These are phyloP conservation scores for Drosophila bipectinata DNA, from an alignment of 1,140 invertebrate species.

Conservation along the genomic window DNA sequence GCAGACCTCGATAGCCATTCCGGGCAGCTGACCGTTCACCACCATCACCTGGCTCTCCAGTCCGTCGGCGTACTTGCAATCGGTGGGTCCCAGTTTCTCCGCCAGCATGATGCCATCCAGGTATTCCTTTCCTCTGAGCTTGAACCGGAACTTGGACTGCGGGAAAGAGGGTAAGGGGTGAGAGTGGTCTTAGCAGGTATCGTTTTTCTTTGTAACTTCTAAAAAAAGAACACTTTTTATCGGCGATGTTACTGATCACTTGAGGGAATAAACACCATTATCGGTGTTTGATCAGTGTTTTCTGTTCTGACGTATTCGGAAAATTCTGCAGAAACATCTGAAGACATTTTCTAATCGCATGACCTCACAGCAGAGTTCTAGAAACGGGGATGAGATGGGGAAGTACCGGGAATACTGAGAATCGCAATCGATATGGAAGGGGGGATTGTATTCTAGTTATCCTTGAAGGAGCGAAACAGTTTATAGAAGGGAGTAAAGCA, in stretches of 20 bases:
- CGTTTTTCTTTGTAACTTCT: not conserved
- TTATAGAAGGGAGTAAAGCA: not conserved
- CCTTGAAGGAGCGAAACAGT: too few species aligned
- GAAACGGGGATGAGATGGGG: not conserved
- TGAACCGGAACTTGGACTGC: constrained; percentile 64
- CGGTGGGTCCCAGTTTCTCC: constrained; percentile 40
- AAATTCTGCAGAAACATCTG: not conserved
- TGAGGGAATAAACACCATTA: not conserved
- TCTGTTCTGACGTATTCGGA: not conserved
- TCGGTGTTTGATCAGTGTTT: not conserved
- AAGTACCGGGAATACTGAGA: too few species aligned
- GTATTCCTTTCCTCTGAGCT: constrained; percentile 56
- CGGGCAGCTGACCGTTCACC: constrained; percentile 87
- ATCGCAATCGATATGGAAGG: not conserved
- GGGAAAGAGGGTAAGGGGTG: not conserved
- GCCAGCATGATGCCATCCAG: constrained; percentile 54
- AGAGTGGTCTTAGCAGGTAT: not conserved
- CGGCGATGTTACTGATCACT: not conserved
- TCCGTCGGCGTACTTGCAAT: constrained; percentile 87
- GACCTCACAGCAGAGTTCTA: not conserved
- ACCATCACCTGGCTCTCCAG: constrained; percentile 84
- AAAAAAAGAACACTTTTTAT: not conserved
- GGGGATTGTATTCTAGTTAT: not conserved
- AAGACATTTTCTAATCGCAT: not conserved
- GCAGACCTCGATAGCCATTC: constrained; percentile 85